Evolutionary conservation across 2,888 invertebrate genomes (phyloP), one percentile per base, ranked within the genome.

Genomic region (Acrobasis consociella): DNA sequence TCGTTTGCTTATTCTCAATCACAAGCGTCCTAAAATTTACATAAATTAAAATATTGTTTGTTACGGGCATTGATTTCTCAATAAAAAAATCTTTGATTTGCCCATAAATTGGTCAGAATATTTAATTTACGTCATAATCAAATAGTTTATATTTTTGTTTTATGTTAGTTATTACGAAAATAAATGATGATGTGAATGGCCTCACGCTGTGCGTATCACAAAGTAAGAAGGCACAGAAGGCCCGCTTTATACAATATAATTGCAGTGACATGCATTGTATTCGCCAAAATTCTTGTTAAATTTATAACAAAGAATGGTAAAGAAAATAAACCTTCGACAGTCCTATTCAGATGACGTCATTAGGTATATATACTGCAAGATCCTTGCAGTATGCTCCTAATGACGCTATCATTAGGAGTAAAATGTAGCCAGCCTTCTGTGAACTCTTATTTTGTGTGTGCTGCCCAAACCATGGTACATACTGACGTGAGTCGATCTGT

Each of bases 401-500:
- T 31, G 31, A 31, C 31, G 31, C 31, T 31, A 46, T 46, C 13
- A 1, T 13, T 42, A 46, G 10, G 10, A 46, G 46, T 42, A 3
- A 42, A 10, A 42, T 42, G 42, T 11, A 53, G 37, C 15, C 9
- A 38, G 9, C 16, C 56, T 42, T 56, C 42, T 56, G 42, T 56
- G 13, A 13, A 52, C 13, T 1, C 39, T 17, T 56, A 56, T 42
- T 56, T 56, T 56, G 56, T 56, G 76, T 73, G 80, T 77, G 78
- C 46, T 78, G 80, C 77, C 70, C 67, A 69, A 73, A 67, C 68
- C 72, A 69, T 70, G 80, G 69, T 79, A 68, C 68, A 65, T 74
- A 76, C 80, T 90, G 83, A 91, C 81, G 77, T 80, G 78, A 79
- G 79, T 69, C 83, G 86, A 75, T 90, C 80, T 93, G 93, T 93